Percentiles rank a stretch among this genome's conserved stretches.
These are phyloP conservation scores for Arvicanthis niloticus DNA, from an alignment of 2,113 vertebrate genomes.

Conservation along the genomic window DNA sequence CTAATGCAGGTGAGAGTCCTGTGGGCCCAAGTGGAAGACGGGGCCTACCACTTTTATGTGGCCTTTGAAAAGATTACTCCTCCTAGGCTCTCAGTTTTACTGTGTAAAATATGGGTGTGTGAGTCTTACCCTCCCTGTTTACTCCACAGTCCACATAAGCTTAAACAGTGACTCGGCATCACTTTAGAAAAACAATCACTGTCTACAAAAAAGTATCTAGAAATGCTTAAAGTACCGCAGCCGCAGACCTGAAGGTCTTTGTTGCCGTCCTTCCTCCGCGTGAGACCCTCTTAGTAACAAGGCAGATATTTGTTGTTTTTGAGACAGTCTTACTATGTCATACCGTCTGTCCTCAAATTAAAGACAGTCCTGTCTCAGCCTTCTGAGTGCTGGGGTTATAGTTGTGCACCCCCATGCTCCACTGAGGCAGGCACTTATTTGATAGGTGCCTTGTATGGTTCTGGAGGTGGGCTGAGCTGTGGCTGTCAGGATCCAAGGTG, in stretches of 20 bases:
- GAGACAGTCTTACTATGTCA: neutral
- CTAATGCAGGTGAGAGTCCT: constrained; percentile 81
- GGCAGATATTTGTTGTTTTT: neutral
- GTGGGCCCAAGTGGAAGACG: neutral
- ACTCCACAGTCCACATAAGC: rapidly evolving
- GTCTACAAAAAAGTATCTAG: neutral
- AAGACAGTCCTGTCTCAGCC: neutral
- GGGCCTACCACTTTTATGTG: neutral
- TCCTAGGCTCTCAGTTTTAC: neutral
- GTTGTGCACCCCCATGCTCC: neutral
- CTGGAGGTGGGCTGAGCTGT: neutral
- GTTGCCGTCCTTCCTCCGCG: rapidly evolving
- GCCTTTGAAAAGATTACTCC: neutral
- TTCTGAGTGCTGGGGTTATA: neutral
- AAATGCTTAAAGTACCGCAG: neutral
- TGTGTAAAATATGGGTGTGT: neutral
- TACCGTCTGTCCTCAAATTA: neutral
- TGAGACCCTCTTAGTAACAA: neutral
- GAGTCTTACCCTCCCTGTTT: no score
- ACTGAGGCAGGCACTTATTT: neutral
- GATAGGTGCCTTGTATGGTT: neutral
- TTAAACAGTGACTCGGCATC: neutral
- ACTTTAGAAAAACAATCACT: neutral
- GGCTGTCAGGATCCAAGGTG: neutral
- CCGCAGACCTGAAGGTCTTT: neutral